phyloP scores from a whole-genome alignment of 2,797 vertebrate species.

The Aselliscus stoliczkanus region DNA sequence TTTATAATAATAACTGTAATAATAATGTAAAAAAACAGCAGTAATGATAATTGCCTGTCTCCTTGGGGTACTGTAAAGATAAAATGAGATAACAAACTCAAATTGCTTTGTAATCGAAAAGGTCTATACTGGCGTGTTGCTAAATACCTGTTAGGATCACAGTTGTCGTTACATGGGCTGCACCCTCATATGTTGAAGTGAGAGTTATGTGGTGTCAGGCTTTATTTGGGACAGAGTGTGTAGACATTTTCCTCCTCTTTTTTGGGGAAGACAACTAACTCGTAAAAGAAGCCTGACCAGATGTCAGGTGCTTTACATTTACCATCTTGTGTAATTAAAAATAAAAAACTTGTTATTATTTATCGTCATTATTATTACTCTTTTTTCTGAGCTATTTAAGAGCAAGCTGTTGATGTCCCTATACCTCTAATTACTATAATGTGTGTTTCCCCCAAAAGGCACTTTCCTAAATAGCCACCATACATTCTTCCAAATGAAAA shows the following conservation, averaged over 20 bases:
- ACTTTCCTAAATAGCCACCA: not conserved
- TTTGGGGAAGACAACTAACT: not conserved
- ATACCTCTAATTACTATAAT: not conserved
- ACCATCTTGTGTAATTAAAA: not conserved
- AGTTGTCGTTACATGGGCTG: not conserved
- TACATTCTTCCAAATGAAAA: not conserved
- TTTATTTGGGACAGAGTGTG: not conserved
- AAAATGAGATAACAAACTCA: slow-evolving; percentile 39
- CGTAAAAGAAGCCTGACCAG: not conserved
- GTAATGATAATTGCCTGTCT: slow-evolving; percentile 38
- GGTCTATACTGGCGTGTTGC: not conserved
- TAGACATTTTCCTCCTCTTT: not conserved
- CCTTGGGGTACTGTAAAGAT: not conserved
- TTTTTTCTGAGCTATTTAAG: not conserved
- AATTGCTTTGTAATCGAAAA: slow-evolving; percentile 38
- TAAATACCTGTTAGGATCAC: not conserved
- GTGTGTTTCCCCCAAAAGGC: not conserved
- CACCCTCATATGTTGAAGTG: not conserved
- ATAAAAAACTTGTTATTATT: not conserved
- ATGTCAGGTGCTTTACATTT: not conserved
- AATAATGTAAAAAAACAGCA: slow-evolving; percentile 26
- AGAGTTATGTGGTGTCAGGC: not conserved
- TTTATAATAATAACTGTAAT: slow-evolving; percentile 31
- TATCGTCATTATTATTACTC: not conserved
- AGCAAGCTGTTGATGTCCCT: not conserved